Evolutionary conservation across 1,140 invertebrate species (phyloP).

Genomic region (Lordiphosa collinella): DNA sequence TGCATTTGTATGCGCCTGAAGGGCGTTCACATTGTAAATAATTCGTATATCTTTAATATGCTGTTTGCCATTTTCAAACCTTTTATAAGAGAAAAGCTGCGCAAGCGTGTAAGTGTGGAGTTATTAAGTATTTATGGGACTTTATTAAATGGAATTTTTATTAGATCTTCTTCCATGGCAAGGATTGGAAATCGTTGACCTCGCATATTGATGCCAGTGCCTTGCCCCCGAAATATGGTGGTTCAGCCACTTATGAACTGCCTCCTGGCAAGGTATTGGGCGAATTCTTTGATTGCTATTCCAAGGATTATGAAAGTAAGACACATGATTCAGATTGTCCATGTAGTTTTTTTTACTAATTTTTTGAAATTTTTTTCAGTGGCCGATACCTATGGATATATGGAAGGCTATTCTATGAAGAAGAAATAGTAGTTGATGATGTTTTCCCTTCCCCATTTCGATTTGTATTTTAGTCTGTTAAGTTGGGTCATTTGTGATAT

Average conservation of each 20-base stretch:
- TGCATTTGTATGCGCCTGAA: constrained; percentile 82
- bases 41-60: constrained; percentile 88
- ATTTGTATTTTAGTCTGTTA: constrained; percentile 56
- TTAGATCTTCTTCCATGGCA: constrained; percentile 87
- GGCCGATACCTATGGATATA: constrained; percentile 72
- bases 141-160: neutral
- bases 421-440: constrained; percentile 42
- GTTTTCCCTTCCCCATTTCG: constrained; percentile 14
- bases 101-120: constrained; percentile 81
- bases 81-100: constrained; percentile 85
- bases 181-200: constrained; percentile 84
- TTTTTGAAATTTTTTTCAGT: constrained; percentile 29
- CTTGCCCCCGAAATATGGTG: constrained; percentile 86
- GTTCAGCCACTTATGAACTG: constrained; percentile 81
- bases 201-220: constrained; percentile 83
- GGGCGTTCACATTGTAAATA: constrained; percentile 88
- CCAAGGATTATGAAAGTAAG: constrained; percentile 82
- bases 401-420: constrained; percentile 53
- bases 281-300: constrained; percentile 81
- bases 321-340: neutral
- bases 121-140: neutral
- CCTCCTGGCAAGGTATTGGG: constrained; percentile 80
- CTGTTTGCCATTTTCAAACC: constrained; percentile 88
- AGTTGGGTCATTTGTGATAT: constrained; percentile 76
- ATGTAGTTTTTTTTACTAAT: neutral